Evolutionary conservation across 2,113 vertebrate species (phyloP).

Genomic region (Amblyornis subalaris): DNA sequence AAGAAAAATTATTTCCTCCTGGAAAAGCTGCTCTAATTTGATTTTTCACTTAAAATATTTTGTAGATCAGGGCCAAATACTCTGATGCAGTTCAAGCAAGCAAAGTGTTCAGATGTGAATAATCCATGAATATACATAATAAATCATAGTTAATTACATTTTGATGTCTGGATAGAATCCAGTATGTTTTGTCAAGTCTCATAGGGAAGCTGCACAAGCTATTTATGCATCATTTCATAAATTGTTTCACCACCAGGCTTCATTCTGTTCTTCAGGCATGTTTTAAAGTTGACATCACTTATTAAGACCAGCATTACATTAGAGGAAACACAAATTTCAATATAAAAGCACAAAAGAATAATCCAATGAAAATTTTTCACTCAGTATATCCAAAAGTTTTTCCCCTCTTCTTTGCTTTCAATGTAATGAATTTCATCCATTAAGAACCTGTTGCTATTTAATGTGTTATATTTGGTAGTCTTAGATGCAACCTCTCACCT

Average conservation of each 20-base stretch:
- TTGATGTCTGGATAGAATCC: slow-evolving; percentile 48
- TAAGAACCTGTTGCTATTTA: not conserved
- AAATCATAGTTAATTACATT: slow-evolving; percentile 57
- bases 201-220: not conserved
- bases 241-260: slow-evolving; percentile 34
- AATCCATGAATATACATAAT: slow-evolving; percentile 53
- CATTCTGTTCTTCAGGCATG: slow-evolving; percentile 12
- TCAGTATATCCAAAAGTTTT: not conserved
- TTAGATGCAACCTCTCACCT: not conserved
- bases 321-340: not conserved
- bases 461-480: not conserved
- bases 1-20: not conserved
- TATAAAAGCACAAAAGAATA: not conserved
- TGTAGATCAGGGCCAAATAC: slow-evolving; percentile 8
- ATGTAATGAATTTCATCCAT: not conserved
- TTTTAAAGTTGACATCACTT: slow-evolving; percentile 7
- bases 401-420: not conserved
- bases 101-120: slow-evolving; percentile 19
- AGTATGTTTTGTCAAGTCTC: slow-evolving; percentile 31
- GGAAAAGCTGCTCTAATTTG: slow-evolving; percentile 15
- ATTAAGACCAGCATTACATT: not conserved
- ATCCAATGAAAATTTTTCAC: not conserved
- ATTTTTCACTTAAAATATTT: slow-evolving; percentile 37
- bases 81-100: not conserved
- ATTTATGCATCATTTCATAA: slow-evolving; percentile 53